Percentiles rank a stretch among this genome's conserved stretches.
Evolutionary conservation across 2,797 vertebrate species (phyloP).

Genomic region (Rhadinocentrus ornatus): DNA sequence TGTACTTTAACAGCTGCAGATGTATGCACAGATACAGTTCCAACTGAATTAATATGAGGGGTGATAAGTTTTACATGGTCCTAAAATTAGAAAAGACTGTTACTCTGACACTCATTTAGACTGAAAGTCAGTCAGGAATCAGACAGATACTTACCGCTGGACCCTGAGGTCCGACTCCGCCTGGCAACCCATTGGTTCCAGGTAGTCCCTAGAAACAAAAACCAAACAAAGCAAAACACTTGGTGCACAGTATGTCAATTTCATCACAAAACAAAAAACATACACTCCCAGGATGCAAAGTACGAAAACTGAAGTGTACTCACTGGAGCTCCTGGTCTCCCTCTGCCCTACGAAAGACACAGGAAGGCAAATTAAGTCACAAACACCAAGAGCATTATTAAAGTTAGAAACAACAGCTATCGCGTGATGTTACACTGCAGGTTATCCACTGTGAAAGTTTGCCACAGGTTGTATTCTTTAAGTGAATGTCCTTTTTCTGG

Average conservation of each 20-base stretch:
- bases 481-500: slow-evolving; percentile 2
- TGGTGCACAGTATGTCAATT: neutral
- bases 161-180: slow-evolving; percentile 90
- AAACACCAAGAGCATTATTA: slow-evolving; percentile 45
- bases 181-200: slow-evolving; percentile 91
- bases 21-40: neutral
- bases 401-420: slow-evolving; percentile 27
- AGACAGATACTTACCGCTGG: slow-evolving; percentile 84
- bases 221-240: slow-evolving; percentile 4
- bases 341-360: slow-evolving; percentile 91
- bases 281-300: neutral
- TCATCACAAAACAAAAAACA: neutral
- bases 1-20: neutral
- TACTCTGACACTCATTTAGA: slow-evolving; percentile 15
- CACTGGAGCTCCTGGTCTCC: slow-evolving; percentile 93
- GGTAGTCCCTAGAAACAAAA: slow-evolving; percentile 87
- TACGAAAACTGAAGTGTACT: slow-evolving; percentile 75
- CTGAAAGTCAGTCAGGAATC: slow-evolving; percentile 12
- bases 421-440: slow-evolving; percentile 7
- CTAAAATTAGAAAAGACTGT: slow-evolving; percentile 5
- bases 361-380: slow-evolving; percentile 74
- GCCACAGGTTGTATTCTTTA: slow-evolving; percentile 14
- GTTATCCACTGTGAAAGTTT: slow-evolving; percentile 18
- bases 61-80: neutral
- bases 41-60: neutral